Conservation (phyloP, 1,140 invertebrate species). For the Gyrodactylus bullatarudis region DNA sequence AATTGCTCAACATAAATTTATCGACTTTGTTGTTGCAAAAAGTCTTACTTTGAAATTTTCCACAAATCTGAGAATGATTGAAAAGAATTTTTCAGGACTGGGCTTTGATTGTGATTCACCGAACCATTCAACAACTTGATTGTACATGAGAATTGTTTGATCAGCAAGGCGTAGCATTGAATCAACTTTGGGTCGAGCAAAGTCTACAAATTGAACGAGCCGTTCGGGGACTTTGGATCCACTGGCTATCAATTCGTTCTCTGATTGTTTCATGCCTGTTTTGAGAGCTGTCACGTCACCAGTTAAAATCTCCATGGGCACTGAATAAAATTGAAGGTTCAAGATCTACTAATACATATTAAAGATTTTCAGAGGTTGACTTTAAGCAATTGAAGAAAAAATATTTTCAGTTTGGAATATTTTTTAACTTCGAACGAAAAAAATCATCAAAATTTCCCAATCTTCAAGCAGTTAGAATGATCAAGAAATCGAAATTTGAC, state of each 20-base stretch:
- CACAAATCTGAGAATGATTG: background rate
- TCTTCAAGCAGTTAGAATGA: too few relatives aligned
- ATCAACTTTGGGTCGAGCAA: too few relatives aligned
- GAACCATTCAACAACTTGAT: conserved; percentile 2
- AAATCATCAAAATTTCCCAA: too few relatives aligned
- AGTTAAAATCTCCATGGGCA: background rate
- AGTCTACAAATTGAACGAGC: background rate
- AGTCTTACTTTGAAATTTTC: conserved; percentile 4
- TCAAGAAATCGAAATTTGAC: too few relatives aligned
- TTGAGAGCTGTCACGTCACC: background rate
- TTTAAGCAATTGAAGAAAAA: too few relatives aligned
- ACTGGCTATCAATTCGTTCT: background rate
- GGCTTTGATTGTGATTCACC: conserved; percentile 1
- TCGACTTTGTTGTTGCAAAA: background rate
- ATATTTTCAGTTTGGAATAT: too few relatives aligned
- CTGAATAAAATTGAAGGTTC: conserved; percentile 2
- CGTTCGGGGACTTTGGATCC: background rate
- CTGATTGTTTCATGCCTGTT: conserved; percentile 1
- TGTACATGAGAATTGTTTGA: background rate
- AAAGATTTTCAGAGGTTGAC: too few relatives aligned
- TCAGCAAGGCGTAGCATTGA: background rate
- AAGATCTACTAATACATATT: too few relatives aligned
- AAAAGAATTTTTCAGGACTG: background rate
- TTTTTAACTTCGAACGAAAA: too few relatives aligned
- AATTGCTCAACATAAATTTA: background rate